Evolutionary conservation across 2,888 invertebrate species (phyloP), one percentile per base, ranked within the genome.

Genomic region (Xestia ashworthii): DNA sequence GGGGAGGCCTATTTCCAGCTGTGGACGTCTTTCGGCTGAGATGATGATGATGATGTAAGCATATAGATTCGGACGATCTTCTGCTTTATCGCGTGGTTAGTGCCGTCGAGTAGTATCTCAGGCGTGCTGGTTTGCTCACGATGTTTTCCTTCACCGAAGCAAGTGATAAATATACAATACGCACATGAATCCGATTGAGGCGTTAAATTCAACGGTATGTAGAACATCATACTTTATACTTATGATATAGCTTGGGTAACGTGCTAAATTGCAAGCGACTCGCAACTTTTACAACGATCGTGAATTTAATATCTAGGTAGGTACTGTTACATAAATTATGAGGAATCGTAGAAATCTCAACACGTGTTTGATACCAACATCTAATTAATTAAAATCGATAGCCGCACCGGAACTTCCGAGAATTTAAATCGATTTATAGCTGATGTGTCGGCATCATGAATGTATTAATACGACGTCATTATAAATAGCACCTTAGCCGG

Each of bases 341-440:
- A 76, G 5, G 6, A 78, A 55, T 16, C 46, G 22, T 22, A 50
- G 14, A 58, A 62, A 76, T 76, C 48, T 48, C 32, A 12, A 32
- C 62, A 48, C 41, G 8, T 44, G 6, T 64, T 41, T 19, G 53
- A n/a, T 41, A 55, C 22, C 14, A 60, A 70, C 70, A 70, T 62
- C 25, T 66, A n/a, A 53, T 53, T 55, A 6, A 41, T 16, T 46
- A 11, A 5, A 84, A 80, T 80, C 84, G 53, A 80, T 71, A 69
- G 22, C n/a, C 6, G 41, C 53, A 66, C 65, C 41, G 32, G 25
- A 55, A 74, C 22, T 85, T 74, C 81, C n/a, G 44, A 58, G 75
- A 85, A 85, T 41, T 38, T 55, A 16, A 67, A 85, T 82, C 66
- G 85, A 85, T 85, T 74, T 50, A 72, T 64, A 48, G 22, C 41